These are phyloP conservation scores for human DNA, from an alignment of 2,113 vertebrate species.

Conservation along the genomic window GRCh38 chr14:58558501-58559000, in stretches of 20 bases:
- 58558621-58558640: neutral
- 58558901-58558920: neutral
- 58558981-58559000: neutral
- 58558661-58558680: neutral
- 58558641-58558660: neutral
- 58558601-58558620: neutral
- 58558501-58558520: neutral
- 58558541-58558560: neutral
- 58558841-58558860: neutral
- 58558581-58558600: neutral
- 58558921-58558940: neutral
- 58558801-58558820: neutral
- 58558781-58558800: neutral
- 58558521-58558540: conserved; percentile 28
- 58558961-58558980: neutral
- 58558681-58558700: neutral
- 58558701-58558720: neutral
- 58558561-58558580: neutral
- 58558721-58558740: neutral
- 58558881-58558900: neutral
- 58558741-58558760: neutral
- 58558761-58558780: neutral
- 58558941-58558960: neutral
- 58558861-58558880: neutral
- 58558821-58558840: neutral